These are phyloP conservation scores for Scarus forsteni DNA, from an alignment of 2,797 vertebrate genomes.

Conservation along the genomic window DNA sequence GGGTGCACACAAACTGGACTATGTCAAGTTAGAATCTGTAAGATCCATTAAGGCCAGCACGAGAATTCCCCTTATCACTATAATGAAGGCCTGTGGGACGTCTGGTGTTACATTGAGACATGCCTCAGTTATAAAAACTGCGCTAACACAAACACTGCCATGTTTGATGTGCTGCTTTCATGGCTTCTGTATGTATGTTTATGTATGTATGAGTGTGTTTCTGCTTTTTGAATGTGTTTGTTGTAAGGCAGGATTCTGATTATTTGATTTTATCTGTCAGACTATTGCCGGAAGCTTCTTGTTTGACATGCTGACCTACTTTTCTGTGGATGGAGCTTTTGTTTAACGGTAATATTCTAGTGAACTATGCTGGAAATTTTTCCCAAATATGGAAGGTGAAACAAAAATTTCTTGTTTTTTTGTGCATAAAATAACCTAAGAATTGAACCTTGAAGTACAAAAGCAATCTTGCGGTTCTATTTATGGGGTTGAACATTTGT, in stretches of 20 bases:
- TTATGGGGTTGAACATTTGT: slow-evolving; percentile 30
- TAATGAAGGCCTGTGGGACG: slow-evolving; percentile 51
- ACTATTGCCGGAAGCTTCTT: slow-evolving; percentile 42
- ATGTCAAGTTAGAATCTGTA: slow-evolving; percentile 28
- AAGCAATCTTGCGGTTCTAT: neutral
- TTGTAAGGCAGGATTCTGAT: slow-evolving; percentile 55
- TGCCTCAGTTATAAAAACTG: slow-evolving; percentile 37
- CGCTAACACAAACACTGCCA: slow-evolving; percentile 59
- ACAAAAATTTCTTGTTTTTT: too few relatives aligned
- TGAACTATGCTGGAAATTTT: neutral
- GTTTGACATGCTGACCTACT: slow-evolving; percentile 46
- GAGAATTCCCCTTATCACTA: slow-evolving; percentile 50
- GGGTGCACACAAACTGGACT: slow-evolving; percentile 36
- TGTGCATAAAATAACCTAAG: neutral
- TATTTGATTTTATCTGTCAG: slow-evolving; percentile 43
- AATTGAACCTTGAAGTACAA: neutral
- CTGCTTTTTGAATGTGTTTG: slow-evolving; percentile 49
- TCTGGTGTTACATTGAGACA: slow-evolving; percentile 50
- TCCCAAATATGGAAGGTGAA: neutral
- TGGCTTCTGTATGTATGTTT: slow-evolving; percentile 15
- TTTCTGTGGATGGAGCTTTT: slow-evolving; percentile 8
- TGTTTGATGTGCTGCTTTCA: slow-evolving; percentile 62
- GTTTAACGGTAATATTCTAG: neutral
- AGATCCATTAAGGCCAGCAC: slow-evolving; percentile 23
- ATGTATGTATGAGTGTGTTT: slow-evolving; percentile 20